Percentiles rank a stretch among this genome's conserved stretches.
Evolutionary conservation across 2,888 invertebrate species (phyloP).

Genomic region (Zaprionus lineosus): DNA sequence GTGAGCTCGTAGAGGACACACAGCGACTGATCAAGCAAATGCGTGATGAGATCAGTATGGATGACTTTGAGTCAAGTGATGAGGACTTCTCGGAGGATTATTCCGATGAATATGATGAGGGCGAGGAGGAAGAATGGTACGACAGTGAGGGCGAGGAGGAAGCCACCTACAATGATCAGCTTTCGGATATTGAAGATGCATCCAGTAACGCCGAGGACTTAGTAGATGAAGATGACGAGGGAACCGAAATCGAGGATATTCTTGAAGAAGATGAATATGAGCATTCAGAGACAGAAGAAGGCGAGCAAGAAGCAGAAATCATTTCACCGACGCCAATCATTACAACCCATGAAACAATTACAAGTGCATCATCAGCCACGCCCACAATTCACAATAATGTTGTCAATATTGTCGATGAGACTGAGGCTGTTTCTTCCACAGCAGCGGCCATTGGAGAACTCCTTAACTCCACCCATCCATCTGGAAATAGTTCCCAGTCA

Average conservation of each 20-base stretch:
- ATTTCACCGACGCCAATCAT: too few species aligned
- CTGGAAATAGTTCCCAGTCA: background rate
- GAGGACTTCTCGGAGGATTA: conserved; percentile 84
- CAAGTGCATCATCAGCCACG: conserved; percentile 49
- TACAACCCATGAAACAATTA: conserved; percentile 53
- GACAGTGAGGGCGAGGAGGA: conserved; percentile 76
- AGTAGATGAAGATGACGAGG: conserved; percentile 58
- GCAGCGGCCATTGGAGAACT: conserved; percentile 9
- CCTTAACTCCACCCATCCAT: too few species aligned
- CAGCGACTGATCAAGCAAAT: conserved; percentile 86
- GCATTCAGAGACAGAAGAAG: conserved; percentile 28
- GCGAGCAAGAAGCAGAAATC: background rate
- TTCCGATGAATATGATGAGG: conserved; percentile 83
- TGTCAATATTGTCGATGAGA: conserved; percentile 8
- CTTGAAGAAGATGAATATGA: conserved; percentile 53
- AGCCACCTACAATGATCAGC: conserved; percentile 72
- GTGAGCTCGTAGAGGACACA: conserved; percentile 85
- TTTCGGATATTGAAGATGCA: conserved; percentile 75
- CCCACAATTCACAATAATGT: conserved; percentile 48
- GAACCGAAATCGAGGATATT: conserved; percentile 66
- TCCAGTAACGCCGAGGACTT: conserved; percentile 49
- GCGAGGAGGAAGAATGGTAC: conserved; percentile 75
- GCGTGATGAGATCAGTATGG: conserved; percentile 87
- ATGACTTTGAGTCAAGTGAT: conserved; percentile 82
- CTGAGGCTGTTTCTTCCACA: conserved; percentile 51